Base-by-base conservation (phyloP, 1,140 invertebrate genomes). In the Pogonomyrmex californicus region DNA sequence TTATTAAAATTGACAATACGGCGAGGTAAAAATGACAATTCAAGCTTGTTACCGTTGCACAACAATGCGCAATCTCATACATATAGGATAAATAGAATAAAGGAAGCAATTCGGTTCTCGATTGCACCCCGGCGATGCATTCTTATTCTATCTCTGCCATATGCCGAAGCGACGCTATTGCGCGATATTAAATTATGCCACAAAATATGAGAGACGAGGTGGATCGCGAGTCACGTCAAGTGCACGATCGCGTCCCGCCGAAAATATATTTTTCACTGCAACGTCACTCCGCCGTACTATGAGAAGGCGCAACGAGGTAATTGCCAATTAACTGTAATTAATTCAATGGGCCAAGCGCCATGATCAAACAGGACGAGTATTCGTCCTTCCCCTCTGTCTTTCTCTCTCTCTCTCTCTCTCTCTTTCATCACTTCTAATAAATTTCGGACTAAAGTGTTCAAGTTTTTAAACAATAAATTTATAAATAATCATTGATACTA, bases 241-340 rank as follows among this genome's bases (percentile, higher is more conserved):
- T 82, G 90, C 90, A 85, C 58, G 83, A 89, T 86, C 70, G 85
- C 77, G 49, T 86, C 58, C 81, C 70, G 56, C 62, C 83, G 86
- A 88, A 91, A 91, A 91, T 87, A 91, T 87, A 89, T 91, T 86
- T 87, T 89, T 81, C 79, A 75, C 87, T 86, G 90, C 85, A 77
- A 79, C 77, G 81, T 90, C 88, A 87, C 38, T 88, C 70, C 77
- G 51, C 77, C 82, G 60, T 73, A 60, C 77, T 88, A 73, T 86
- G 86, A 90, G 86, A 76, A 87, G 77, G 81, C 36, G 65, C 90
- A 86, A 83, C 86, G 70, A 79, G 78, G 68, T 91, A 93, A 94
- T 93, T 92, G 90, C 90, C 91, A 93, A 93, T 93, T 93, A 93
- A 91, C 86, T 89, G 89, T 92, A 93, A 93, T 93, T 93, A 93